These are phyloP conservation scores for Drosophila koepferae DNA, from an alignment of 2,888 invertebrate species.

Conservation along the genomic window DNA sequence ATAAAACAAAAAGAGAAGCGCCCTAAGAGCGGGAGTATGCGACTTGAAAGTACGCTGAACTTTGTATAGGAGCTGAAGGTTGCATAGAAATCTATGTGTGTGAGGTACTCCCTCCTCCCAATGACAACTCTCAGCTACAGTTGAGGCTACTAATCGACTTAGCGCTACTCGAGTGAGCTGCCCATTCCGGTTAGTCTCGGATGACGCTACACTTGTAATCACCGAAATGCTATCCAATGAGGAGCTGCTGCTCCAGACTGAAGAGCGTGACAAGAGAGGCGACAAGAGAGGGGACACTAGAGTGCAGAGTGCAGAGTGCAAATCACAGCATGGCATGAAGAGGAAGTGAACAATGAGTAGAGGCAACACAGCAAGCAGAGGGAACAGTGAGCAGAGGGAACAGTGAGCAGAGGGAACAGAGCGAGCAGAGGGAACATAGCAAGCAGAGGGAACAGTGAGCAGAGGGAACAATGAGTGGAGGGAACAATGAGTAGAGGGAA, in stretches of 20 bases:
- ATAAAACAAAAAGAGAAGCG: not conserved
- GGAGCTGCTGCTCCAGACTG: not conserved
- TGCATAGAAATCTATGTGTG: no score
- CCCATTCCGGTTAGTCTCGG: not conserved
- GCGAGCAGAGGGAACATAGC: no score
- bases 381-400: not conserved
- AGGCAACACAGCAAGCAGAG: not conserved
- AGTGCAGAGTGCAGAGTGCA: not conserved
- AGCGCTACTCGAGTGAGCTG: not conserved
- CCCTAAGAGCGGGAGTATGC: no score
- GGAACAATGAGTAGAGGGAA: not conserved
- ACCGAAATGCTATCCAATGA: slow-evolving; percentile 1
- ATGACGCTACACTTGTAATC: not conserved
- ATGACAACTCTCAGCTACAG: not conserved
- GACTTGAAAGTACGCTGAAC: not conserved
- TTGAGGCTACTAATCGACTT: slow-evolving; percentile 3
- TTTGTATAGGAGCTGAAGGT: no score
- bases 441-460: not conserved
- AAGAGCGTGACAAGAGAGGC: not conserved
- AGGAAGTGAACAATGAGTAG: not conserved
- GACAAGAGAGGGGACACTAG: not conserved
- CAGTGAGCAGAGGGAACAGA: no score
- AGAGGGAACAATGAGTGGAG: no score
- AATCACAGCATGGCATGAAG: no score
- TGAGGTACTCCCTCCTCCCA: no score